These are phyloP conservation scores for Tolypeutes matacus DNA, from an alignment of 2,797 vertebrate genomes.

Conservation along the genomic window DNA sequence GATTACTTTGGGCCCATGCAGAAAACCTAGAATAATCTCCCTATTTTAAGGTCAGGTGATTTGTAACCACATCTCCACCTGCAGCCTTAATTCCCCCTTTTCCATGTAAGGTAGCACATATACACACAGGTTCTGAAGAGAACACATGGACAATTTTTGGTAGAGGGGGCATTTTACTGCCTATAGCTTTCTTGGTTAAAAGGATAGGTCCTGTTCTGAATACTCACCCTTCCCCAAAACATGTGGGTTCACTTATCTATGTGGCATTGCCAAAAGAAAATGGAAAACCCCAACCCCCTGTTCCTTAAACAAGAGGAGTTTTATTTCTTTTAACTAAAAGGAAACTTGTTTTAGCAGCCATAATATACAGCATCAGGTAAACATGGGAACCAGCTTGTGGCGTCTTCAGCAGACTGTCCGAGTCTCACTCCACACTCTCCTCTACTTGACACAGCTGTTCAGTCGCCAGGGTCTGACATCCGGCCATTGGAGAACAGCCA, in stretches of 20 bases:
- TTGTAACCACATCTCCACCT: background rate
- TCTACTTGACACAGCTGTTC: conserved; percentile 29
- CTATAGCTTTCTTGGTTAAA: conserved; percentile 12
- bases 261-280: conserved; percentile 57
- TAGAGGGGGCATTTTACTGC: background rate
- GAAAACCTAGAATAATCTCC: background rate
- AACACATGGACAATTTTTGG: background rate
- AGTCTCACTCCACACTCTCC: background rate
- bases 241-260: conserved; percentile 51
- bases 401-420: background rate
- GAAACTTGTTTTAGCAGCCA: conserved; percentile 39
- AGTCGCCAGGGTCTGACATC: conserved; percentile 44
- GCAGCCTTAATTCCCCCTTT: background rate
- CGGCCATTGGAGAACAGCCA: conserved; percentile 26
- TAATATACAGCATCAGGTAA: conserved; percentile 47
- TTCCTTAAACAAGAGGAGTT: conserved; percentile 42
- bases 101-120: background rate
- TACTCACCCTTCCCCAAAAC: conserved; percentile 11
- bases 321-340: conserved; percentile 64
- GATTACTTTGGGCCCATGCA: background rate
- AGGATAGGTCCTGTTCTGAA: conserved; percentile 50
- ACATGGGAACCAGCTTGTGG: background rate
- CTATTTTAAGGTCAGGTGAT: background rate
- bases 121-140: background rate
- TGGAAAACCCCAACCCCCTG: background rate